Evolutionary conservation across 2,797 vertebrate genomes (phyloP).

Genomic region (Acipenser oxyrinchus): DNA sequence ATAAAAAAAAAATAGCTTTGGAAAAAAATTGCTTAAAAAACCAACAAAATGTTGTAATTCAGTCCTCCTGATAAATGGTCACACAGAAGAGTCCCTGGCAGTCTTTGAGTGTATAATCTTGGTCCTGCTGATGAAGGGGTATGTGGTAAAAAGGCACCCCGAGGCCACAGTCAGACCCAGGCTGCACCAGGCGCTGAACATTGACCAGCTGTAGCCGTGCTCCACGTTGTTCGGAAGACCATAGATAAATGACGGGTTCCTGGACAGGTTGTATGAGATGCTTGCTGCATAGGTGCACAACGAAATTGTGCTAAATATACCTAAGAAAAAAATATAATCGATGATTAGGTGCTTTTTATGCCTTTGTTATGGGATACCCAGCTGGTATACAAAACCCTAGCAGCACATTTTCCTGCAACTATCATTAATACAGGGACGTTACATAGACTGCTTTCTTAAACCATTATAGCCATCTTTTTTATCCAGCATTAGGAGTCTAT

Average conservation of each 20-base stretch:
- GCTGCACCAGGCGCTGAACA: slow-evolving; percentile 74
- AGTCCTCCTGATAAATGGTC: slow-evolving; percentile 20
- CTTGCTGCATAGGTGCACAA: slow-evolving; percentile 77
- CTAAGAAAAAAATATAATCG: slow-evolving; percentile 38
- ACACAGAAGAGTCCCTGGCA: slow-evolving; percentile 59
- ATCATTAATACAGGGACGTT: too few species aligned
- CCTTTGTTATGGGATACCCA: too few species aligned
- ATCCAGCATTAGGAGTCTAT: too few species aligned
- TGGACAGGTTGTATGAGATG: slow-evolving; percentile 72
- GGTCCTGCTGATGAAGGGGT: slow-evolving; percentile 62
- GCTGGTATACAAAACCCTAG: too few species aligned
- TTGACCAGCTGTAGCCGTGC: slow-evolving; percentile 76
- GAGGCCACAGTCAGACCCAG: slow-evolving; percentile 68
- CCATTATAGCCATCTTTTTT: too few species aligned
- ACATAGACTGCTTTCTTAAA: too few species aligned
- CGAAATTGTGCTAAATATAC: slow-evolving; percentile 81
- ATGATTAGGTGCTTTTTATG: too few species aligned
- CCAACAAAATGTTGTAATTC: too few species aligned
- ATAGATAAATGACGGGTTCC: slow-evolving; percentile 74
- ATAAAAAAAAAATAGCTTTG: too few species aligned
- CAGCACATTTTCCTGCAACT: too few species aligned
- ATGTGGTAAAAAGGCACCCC: slow-evolving; percentile 70
- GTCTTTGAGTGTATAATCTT: slow-evolving; percentile 66
- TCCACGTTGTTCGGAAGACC: slow-evolving; percentile 72
- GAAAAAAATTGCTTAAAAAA: too few species aligned